phyloP scores from a whole-genome alignment of 2,888 invertebrate species.

The Iselma pallidipennis region DNA sequence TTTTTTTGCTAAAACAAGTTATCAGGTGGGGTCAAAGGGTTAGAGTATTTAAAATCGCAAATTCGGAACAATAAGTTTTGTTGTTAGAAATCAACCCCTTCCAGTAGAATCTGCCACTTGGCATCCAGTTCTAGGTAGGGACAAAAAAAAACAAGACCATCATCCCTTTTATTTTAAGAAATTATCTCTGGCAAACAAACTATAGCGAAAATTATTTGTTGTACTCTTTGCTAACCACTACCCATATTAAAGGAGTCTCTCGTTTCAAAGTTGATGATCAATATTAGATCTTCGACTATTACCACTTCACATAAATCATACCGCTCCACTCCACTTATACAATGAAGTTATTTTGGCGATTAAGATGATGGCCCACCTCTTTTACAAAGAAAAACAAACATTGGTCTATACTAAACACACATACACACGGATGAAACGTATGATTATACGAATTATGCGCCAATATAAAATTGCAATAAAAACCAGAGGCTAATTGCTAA shows the following conservation, averaged over 20 bases:
- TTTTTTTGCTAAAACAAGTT: background rate
- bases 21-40: background rate
- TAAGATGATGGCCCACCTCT: background rate
- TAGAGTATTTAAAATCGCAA: too few relatives aligned
- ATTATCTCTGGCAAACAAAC: background rate
- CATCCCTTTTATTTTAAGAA: background rate
- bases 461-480: constrained; percentile 26
- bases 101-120: too few relatives aligned
- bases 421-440: constrained; percentile 20
- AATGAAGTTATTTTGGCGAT: constrained; percentile 22
- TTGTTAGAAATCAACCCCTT: background rate
- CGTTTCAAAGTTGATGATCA: too few relatives aligned
- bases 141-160: too few relatives aligned
- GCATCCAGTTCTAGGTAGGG: too few relatives aligned
- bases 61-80: background rate
- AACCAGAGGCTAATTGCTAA: constrained; percentile 27
- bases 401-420: background rate
- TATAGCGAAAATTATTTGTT: too few relatives aligned
- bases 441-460: constrained; percentile 26
- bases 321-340: too few relatives aligned
- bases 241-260: too few relatives aligned
- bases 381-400: constrained; percentile 18
- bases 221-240: too few relatives aligned
- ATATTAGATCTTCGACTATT: constrained; percentile 11
- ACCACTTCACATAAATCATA: constrained; percentile 20